Evolutionary conservation across 2,113 vertebrate genomes (phyloP).

Genomic region (Pollachius pollachius): DNA sequence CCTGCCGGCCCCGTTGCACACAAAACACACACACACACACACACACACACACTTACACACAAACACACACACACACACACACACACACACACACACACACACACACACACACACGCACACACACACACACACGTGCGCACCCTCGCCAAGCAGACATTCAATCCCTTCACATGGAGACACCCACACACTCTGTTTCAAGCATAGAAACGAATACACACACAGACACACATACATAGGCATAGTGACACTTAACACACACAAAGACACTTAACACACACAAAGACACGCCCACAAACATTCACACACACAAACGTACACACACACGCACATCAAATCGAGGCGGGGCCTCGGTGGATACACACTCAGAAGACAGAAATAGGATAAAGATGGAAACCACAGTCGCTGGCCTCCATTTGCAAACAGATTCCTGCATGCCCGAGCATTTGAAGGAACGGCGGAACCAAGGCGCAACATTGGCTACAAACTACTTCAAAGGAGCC

Average conservation of each 20-base stretch:
- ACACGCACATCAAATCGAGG: conserved; percentile 76
- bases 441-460: conserved; percentile 48
- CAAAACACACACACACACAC: conserved; percentile 64
- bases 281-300: conserved; percentile 54
- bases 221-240: neutral
- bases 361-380: conserved; percentile 12
- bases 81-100: conserved; percentile 63
- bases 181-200: no score
- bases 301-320: conserved; percentile 55
- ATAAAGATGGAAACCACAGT: conserved; percentile 10
- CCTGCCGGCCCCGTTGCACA: conserved; percentile 54
- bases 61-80: conserved; percentile 36
- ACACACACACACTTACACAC: conserved; percentile 38
- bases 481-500: conserved; percentile 2
- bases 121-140: conserved; percentile 43
- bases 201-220: neutral
- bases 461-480: conserved; percentile 20
- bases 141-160: no score
- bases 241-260: neutral
- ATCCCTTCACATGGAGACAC: no score
- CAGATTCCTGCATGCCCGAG: no score
- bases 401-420: neutral
- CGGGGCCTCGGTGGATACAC: conserved; percentile 46
- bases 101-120: conserved; percentile 53
- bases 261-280: conserved; percentile 37